Base-by-base conservation (phyloP, 2,113 vertebrate genomes). In the Zosterops japonicus region DNA sequence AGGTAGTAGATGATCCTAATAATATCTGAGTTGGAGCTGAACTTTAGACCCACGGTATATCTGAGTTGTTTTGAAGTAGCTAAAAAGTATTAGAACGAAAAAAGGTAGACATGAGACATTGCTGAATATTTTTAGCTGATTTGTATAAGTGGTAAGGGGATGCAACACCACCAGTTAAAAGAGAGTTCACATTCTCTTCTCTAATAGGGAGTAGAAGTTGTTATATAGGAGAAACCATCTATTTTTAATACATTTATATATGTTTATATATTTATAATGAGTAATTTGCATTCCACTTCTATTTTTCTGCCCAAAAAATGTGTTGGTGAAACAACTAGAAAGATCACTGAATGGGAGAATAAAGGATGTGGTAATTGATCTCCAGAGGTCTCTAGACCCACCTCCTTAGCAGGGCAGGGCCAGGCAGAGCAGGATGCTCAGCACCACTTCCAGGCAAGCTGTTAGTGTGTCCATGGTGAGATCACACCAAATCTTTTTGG, bases 21-120 rank as follows among this genome's bases (percentile, higher is more conserved):
- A 96, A 75, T 86, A 86, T 63, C 83, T 71, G 80, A 94, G 44
- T 71, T 86, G 76, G 28, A 88, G 56, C 21, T 94, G 95, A 92
- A 83, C 64, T 83, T 89, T 74, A 78, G 68, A 88, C 88, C 75
- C 31, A 59, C 4, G 0, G 64, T 57, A 77, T 52, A 88, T 42
- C 44, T 81, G 50, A 83, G 71, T 86, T 90, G 52, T 92, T 90
- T 83, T 94, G 71, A 96, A 79, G 55, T 75, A 74, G 64, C 10
- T 88, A 89, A 90, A 91, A 90, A n/a, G 13, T 89, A 75, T 68
- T 72, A 83, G 67, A 56, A 92, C 80, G 49, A 79, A 69, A 68
- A 91, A 89, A 84, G 16, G 41, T 64, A 83, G 64, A 84, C 9
- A 63, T n/a, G 23, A 75, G 35, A 27, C 20, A 20, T 23, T 46